Percentiles rank a stretch among this genome's conserved stretches.
phyloP scores from a whole-genome alignment of 2,888 invertebrate species.

The Coenonympha glycerion region DNA sequence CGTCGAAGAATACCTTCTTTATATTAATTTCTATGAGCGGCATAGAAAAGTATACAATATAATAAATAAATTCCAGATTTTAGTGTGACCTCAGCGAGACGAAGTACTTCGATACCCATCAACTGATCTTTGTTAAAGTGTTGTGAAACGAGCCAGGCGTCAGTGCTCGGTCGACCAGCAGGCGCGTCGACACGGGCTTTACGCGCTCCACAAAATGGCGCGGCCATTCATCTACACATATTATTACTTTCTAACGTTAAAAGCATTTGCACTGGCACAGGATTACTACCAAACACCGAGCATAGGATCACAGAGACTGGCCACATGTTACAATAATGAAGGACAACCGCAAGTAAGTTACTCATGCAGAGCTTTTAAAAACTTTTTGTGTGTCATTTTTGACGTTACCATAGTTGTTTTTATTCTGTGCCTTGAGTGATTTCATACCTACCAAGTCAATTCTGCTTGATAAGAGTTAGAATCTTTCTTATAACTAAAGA shows the following conservation, averaged over 20 bases:
- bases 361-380: slow-evolving; percentile 36
- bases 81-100: slow-evolving; percentile 22
- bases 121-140: slow-evolving; percentile 50
- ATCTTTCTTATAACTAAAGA: too few species aligned
- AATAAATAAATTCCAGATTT: not conserved
- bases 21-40: too few species aligned
- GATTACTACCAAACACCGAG: slow-evolving; percentile 55
- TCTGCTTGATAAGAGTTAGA: too few species aligned
- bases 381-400: slow-evolving; percentile 42
- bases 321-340: slow-evolving; percentile 61
- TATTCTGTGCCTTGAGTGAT: slow-evolving; percentile 26
- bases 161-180: slow-evolving; percentile 65
- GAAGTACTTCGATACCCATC: slow-evolving; percentile 17
- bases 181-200: slow-evolving; percentile 49
- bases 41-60: too few species aligned
- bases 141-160: slow-evolving; percentile 60
- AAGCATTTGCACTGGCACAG: slow-evolving; percentile 47
- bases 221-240: slow-evolving; percentile 43
- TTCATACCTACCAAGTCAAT: too few species aligned
- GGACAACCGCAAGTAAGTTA: slow-evolving; percentile 62
- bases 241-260: slow-evolving; percentile 50
- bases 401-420: slow-evolving; percentile 34
- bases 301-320: slow-evolving; percentile 56
- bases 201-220: slow-evolving; percentile 62
- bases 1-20: too few species aligned